A percentile compares a stretch with the other conserved stretches of the same genome.
Conservation (phyloP, 53 echinoderm and acorn worm genomes). For the Astropecten irregularis region DNA sequence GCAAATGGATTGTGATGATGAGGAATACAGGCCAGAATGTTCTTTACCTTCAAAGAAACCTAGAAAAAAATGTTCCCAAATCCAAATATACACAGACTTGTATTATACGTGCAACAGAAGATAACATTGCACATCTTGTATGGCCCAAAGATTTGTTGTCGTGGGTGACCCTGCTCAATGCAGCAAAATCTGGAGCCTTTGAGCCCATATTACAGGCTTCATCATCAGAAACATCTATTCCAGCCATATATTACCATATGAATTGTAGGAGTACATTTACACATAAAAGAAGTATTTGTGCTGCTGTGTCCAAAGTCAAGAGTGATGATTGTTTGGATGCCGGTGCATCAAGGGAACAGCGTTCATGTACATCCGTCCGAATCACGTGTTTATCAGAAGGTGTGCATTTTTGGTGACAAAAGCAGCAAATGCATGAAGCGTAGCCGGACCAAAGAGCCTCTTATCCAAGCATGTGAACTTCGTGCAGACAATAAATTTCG, state of each 20-base stretch:
- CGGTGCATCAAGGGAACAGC: conserved; percentile 7
- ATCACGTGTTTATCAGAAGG: conserved; percentile 24
- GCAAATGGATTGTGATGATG: neutral
- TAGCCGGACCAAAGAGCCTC: conserved; percentile 23
- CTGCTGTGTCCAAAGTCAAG: neutral
- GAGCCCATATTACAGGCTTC: neutral
- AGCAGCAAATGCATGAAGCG: conserved; percentile 46
- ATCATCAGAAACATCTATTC: neutral
- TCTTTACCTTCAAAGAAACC: neutral
- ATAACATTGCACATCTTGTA: neutral
- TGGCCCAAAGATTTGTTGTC: neutral
- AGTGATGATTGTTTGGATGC: neutral
- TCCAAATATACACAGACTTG: neutral
- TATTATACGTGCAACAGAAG: neutral
- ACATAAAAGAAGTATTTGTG: neutral
- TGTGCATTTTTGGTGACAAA: conserved; percentile 57
- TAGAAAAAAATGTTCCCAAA: neutral
- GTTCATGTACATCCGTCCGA: neutral
- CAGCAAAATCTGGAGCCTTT: neutral
- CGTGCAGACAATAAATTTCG: conserved; percentile 48
- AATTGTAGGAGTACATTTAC: conserved; percentile 32
- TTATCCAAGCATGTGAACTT: conserved; percentile 32
- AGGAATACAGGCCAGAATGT: neutral
- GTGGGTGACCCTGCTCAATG: neutral
- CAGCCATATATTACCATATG: conserved; percentile 1